Conservation (phyloP, 92 coral and sea anemone species). For the Siderastrea siderea region DNA sequence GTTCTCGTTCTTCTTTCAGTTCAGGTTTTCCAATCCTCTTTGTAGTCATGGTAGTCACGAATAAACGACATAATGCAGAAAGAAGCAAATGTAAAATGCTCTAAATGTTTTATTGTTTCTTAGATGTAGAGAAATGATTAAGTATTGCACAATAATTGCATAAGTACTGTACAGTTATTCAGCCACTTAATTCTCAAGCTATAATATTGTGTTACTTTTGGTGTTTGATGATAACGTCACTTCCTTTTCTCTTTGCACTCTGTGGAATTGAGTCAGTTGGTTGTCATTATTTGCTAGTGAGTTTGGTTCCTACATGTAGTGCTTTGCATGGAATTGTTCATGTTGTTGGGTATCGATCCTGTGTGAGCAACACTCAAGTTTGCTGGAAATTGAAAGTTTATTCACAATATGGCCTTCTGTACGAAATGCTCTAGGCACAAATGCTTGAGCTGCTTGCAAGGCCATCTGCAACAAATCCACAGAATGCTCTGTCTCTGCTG, state of each 20-base stretch:
- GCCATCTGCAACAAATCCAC: slow-evolving; percentile 17
- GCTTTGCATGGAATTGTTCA: too few relatives aligned
- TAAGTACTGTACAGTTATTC: too few relatives aligned
- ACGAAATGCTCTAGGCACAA: slow-evolving; percentile 6
- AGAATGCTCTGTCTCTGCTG: slow-evolving; percentile 16
- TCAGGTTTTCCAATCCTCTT: slow-evolving; percentile 15
- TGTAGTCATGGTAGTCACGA: slow-evolving; percentile 20
- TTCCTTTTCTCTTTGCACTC: too few relatives aligned
- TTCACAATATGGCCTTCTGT: slow-evolving; percentile 15
- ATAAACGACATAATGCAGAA: slow-evolving; percentile 1
- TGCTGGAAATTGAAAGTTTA: not conserved
- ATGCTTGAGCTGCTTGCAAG: slow-evolving; percentile 1
- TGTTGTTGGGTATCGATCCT: not conserved
- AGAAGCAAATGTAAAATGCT: not conserved
- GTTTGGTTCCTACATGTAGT: not conserved
- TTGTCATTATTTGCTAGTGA: not conserved
- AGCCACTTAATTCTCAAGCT: not conserved
- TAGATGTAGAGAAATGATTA: too few relatives aligned
- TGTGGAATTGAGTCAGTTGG: not conserved
- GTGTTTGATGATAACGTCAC: too few relatives aligned
- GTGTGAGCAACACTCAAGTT: not conserved
- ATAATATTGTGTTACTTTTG: too few relatives aligned
- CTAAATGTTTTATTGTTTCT: not conserved
- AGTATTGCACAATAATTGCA: too few relatives aligned
- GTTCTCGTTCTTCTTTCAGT: slow-evolving; percentile 18